Evolutionary conservation across 35 echinoderm and acorn worm species (phyloP), one percentile per base, ranked within the genome.

Genomic region (Hemicentrotus pulcherrimus): DNA sequence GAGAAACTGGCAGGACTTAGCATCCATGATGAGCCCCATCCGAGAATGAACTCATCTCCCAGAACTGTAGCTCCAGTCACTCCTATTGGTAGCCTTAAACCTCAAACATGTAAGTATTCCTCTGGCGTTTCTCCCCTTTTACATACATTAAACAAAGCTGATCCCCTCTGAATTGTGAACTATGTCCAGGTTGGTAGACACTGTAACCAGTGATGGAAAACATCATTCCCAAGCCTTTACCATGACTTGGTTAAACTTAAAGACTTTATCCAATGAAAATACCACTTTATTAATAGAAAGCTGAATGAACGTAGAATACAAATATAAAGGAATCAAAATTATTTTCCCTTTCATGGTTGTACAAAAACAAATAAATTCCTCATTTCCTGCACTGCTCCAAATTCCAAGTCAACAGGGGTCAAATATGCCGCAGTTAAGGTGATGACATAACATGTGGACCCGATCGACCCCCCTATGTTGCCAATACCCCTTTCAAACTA

Each of bases 21-120:
- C 95, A 48, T 94, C 47, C 47, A 48, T 93, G 52, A 52, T 22
- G 35, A 47, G 46, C 33, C 47, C 5, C 0, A 22, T 11, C 22
- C 19, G 19, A 78, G 28, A 48, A 88, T n/a, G 47, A 87, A 55
- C 12, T 47, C 16, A 19, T 87, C 48, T 10, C 70, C 18, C 14
- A 96, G 65, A 48, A 86, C 86, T 71, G 33, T 50, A 15, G 32
- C 47, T 16, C 6, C 31, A 1, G 48, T 6, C 47, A 58, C 47
- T 94, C 88, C 32, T 32, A 90, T 47, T 90, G 88, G 88, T 4
- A 78, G 88, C 88, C 32, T 33, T 19, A 90, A 15, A 90, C 88
- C 88, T 35, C 88, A 90, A 90, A 45, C 31, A 45, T 90, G 88
- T 90, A 90, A 90, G 88, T 45, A 30, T 33, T 47, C 33, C 32